phyloP scores from a whole-genome alignment of 2,888 invertebrate species.

The Lamellibrachia columna region DNA sequence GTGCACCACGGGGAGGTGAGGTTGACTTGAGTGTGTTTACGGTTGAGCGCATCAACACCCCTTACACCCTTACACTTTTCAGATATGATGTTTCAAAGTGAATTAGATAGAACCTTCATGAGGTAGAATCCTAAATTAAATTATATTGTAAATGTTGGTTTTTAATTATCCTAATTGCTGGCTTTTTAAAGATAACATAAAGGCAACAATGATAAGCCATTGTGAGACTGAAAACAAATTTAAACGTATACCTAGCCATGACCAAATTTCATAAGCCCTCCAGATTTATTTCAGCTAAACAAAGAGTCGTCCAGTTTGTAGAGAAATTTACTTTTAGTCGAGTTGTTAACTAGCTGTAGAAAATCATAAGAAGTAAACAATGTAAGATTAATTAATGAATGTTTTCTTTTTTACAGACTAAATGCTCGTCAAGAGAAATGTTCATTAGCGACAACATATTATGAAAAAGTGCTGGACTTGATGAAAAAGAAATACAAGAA shows the following conservation, averaged over 20 bases:
- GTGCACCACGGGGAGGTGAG: too few relatives aligned
- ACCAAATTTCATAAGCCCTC: background rate
- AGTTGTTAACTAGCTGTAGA: background rate
- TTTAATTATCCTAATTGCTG: background rate
- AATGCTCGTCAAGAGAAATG: constrained; percentile 58
- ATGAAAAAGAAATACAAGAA: constrained; percentile 51
- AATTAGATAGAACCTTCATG: too few relatives aligned
- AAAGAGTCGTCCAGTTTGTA: constrained; percentile 13
- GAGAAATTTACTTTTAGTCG: background rate
- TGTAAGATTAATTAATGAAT: background rate
- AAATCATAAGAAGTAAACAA: background rate
- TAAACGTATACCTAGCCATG: background rate
- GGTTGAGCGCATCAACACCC: too few relatives aligned
- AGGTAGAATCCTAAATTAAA: too few relatives aligned
- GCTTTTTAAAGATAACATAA: background rate
- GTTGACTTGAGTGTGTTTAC: too few relatives aligned
- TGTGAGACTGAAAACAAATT: background rate
- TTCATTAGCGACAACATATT: constrained; percentile 55
- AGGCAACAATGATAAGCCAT: background rate
- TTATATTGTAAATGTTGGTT: background rate
- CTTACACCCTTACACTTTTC: too few relatives aligned
- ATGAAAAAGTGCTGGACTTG: constrained; percentile 59
- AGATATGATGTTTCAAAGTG: too few relatives aligned
- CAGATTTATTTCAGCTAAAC: background rate
- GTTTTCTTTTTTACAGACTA: constrained; percentile 47